Evolutionary conservation across 2,113 vertebrate species (phyloP), one percentile per base, ranked within the genome.

Genomic region (Neotoma lepida): DNA sequence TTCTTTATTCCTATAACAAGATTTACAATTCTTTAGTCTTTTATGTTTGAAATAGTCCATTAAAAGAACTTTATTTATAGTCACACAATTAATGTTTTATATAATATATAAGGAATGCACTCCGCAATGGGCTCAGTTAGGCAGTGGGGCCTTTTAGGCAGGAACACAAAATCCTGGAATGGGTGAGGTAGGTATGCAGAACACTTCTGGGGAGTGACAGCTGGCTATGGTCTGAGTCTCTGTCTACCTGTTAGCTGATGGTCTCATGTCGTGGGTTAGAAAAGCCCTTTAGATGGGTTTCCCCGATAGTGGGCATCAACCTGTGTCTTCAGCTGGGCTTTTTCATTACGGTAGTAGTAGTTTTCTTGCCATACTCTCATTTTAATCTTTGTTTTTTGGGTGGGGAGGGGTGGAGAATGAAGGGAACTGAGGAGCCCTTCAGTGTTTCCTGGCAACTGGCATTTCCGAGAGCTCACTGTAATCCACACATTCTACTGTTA

Each of bases 1-100:
- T 81, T 71, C n/a, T 88, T 81, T 92, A 84, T 90, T 64, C 28
- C 28, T 64, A 2, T 63, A 84, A 81, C 58, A 76, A 81, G 87
- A 77, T 44, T 54, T 73, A 20, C 6, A 91, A 41, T 68, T 82
- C 46, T 73, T 35, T 64, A 78, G 46, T 44, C 54, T 92, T 91
- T 44, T 85, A 63, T 88, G 85, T 35, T 54, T 86, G 30, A 71
- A 56, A 77, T 8, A 64, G 76, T 71, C 81, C n/a, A 86, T 88
- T 88, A 86, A 49, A 64, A 80, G 58, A 85, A 92, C 74, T 73
- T 73, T 61, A 89, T 4, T 30, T 76, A 66, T 44, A 86, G 30
- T 63, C 20, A 74, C 9, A 86, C 41, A 61, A 33, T 63, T 70
- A 49, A 39, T 73, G 20, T 44, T 73, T 74, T 88, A 9, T 74